Evolutionary conservation across 2,113 vertebrate genomes (phyloP), one percentile per base, ranked within the genome.

Genomic region (Apteryx mantelli): DNA sequence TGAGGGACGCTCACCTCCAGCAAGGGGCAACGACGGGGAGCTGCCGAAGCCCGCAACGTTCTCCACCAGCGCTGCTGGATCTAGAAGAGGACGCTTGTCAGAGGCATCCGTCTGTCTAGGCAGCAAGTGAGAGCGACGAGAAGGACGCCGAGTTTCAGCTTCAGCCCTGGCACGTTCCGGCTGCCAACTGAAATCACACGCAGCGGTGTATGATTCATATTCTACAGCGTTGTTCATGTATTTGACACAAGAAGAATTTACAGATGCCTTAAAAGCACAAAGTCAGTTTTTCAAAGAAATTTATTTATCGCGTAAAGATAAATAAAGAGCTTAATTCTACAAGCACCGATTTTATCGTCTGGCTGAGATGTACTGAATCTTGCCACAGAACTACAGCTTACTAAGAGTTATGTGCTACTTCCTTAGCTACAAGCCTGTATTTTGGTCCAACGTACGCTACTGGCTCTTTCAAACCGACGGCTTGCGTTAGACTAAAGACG

Each of bases 401-500:
- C 81, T 78, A 32, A 32, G 65, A 75, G 55, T 88, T 84, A 42
- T 75, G 53, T 34, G 18, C 74, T 71, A 24, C 38, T 48, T 55
- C 58, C 36, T 38, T 38, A 38, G 36, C 36, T 38, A 38, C 36
- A 38, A 38, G 36, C 36, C 36, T 38, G 36, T 38, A 38, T 38
- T 38, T 38, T 38, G 36, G 36, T 38, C 36, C 36, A 38, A 38
- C 36, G 36, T 38, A 38, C 19, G 16, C 74, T 5, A 71, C 18
- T 60, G 58, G 79, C 84, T 71, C 86, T 91, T 85, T 68, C 89
- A 88, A 86, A 79, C 79, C 86, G 91, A 91, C 89, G 88, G 87
- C 78, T 90, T 81, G 12, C 26, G 93, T 92, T 70, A 64, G 42
- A 36, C 94, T 91, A 56, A 96, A 92, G 78, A 88, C 93, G 83